Conservation (phyloP, 2,888 invertebrate species). For the Pilophorus perplexus region DNA sequence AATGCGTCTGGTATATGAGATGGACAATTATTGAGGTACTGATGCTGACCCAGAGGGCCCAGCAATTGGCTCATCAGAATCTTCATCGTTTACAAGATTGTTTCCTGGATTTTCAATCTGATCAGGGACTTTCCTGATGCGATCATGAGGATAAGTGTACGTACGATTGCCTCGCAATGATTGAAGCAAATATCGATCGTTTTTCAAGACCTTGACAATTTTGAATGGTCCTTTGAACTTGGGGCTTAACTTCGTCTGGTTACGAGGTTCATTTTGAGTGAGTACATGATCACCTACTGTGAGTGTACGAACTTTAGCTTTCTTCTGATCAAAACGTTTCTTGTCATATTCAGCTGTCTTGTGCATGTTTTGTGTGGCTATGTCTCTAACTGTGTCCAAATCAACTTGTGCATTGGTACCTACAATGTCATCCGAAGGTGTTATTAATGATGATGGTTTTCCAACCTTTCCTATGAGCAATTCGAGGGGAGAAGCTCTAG, state of each 20-base stretch:
- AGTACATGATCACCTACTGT: constrained; percentile 32
- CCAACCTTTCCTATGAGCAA: constrained; percentile 6
- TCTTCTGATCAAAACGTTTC: constrained; percentile 20
- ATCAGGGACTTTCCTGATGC: too few species aligned
- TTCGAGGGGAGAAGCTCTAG: too few species aligned
- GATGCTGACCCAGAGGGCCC: too few species aligned
- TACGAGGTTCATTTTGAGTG: constrained; percentile 38
- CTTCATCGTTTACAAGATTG: not conserved
- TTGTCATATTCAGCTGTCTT: constrained; percentile 20
- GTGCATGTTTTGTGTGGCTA: constrained; percentile 7
- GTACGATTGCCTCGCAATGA: not conserved
- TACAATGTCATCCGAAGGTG: not conserved
- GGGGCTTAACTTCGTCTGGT: constrained; percentile 26
- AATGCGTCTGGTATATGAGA: too few species aligned
- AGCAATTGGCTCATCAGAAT: too few species aligned
- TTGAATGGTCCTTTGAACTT: constrained; percentile 26
- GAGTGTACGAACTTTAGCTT: constrained; percentile 31
- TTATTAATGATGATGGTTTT: not conserved
- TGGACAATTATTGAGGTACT: too few species aligned
- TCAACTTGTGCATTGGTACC: too few species aligned
- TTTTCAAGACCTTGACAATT: too few species aligned
- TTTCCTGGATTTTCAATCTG: too few species aligned
- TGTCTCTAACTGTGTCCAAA: not conserved
- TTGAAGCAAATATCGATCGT: not conserved
- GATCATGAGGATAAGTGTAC: constrained; percentile 23